Base-by-base conservation (phyloP, 2,888 invertebrate genomes). In the Sesia apiformis region DNA sequence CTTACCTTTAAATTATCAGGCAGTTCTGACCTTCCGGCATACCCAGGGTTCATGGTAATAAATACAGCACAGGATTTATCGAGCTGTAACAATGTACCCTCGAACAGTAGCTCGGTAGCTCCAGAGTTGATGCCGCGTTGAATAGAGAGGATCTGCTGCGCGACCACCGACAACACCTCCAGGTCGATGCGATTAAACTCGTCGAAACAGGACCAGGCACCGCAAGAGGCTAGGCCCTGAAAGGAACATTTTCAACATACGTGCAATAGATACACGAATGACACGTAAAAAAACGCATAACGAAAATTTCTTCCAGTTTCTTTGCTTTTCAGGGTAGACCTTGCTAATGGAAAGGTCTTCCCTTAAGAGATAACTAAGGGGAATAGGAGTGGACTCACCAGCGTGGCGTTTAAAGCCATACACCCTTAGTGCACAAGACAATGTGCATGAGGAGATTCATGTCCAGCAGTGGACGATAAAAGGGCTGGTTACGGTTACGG, bases 201-300 rank as follows among this genome's bases (percentile, higher is more conserved):
- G 81, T 98, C 98, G 78, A 98, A 98, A 76, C 98, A 98, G 0
- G 97, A 96, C 98, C 98, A 98, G 0, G 97, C 97, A 0, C 98
- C 98, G 64, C 97, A 95, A 0, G 97, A 96, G 0, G 97, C 97
- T 60, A 98, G 83, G 8, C 98, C 98, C 92, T 94, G 78, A 69
- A 72, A 79, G 77, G 62, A 55, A 46, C 8, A 46, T 8, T 4
- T 8, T 46, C 23, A 8, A n/a, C 5, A 46, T 7, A 46, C n/a
- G 46, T 46, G 46, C 23, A 23, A 23, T 23, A 23, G 23, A n/a
- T n/a, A n/a, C n/a, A n/a, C n/a, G n/a, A 23, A 23, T 23, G 23
- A 23, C 1, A 23, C 23, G 23, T n/a, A n/a, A 23, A 23, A 23
- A 23, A 23, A 23, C 2, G 23, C 23, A 23, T 23, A 23, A 1